These are phyloP conservation scores for Manacus vitellinus DNA, from an alignment of 2,113 vertebrate genomes.

Conservation along the genomic window DNA sequence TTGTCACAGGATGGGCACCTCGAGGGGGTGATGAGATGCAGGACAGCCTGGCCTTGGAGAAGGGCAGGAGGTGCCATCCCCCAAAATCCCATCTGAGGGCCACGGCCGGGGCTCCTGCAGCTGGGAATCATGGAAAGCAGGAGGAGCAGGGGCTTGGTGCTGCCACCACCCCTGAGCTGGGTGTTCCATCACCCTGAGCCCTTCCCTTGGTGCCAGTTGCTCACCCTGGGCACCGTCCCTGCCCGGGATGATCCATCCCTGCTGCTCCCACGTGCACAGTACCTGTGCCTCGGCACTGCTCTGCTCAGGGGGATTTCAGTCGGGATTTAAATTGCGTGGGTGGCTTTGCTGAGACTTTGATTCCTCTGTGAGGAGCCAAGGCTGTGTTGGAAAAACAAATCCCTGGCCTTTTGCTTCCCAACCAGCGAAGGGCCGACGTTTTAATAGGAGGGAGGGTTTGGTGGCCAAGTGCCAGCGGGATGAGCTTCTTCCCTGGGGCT, in stretches of 20 bases:
- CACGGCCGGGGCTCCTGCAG: no score
- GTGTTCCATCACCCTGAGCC: neutral
- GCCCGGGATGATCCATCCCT: fast-evolving
- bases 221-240: neutral
- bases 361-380: neutral
- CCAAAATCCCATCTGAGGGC: no score
- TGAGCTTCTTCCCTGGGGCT: neutral
- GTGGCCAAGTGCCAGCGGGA: neutral
- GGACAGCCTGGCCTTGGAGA: neutral
- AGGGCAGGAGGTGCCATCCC: neutral
- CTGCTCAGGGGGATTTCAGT: neutral
- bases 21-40: neutral
- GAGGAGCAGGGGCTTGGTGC: neutral
- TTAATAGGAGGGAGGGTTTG: neutral
- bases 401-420: neutral
- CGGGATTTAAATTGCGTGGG: neutral
- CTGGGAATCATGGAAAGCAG: neutral
- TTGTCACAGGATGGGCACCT: neutral
- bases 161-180: fast-evolving
- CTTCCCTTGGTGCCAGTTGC: neutral
- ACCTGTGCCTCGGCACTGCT: neutral
- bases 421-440: neutral
- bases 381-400: neutral
- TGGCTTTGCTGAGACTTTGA: neutral
- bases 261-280: neutral